These are phyloP conservation scores for Isichthys henryi DNA, from an alignment of 2,113 vertebrate genomes.

Conservation along the genomic window DNA sequence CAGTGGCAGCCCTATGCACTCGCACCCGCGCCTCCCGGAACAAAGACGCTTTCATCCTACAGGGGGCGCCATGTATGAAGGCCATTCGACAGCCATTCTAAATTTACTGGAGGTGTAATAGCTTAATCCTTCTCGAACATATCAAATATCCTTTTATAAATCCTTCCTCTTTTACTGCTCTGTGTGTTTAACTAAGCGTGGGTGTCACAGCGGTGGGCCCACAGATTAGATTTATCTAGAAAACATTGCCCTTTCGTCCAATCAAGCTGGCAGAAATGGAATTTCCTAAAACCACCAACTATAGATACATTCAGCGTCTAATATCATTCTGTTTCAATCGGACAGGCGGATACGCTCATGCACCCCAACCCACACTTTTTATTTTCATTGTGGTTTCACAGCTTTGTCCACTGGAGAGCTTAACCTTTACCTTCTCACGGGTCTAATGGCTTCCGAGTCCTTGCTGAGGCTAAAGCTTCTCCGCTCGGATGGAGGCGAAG, in stretches of 20 bases:
- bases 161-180: background rate
- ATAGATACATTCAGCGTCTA: background rate
- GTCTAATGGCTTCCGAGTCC: slow-evolving; percentile 27
- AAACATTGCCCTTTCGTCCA: slow-evolving; percentile 2
- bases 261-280: background rate
- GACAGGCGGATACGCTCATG: background rate
- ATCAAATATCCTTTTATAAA: slow-evolving; percentile 10
- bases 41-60: background rate
- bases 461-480: background rate
- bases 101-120: background rate
- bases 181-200: background rate
- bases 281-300: background rate
- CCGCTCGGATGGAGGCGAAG: background rate
- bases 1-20: background rate
- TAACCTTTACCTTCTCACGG: slow-evolving; percentile 28
- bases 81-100: background rate
- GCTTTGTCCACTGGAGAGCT: slow-evolving; percentile 22
- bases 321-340: background rate
- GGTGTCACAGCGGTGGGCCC: background rate
- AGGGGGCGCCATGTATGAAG: background rate
- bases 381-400: slow-evolving; percentile 37
- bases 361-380: background rate
- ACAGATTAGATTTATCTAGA: background rate
- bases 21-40: background rate
- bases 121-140: background rate